Evolutionary conservation across 2,797 vertebrate species (phyloP), one percentile per base, ranked within the genome.

Genomic region (Petrocephalus sullivani): DNA sequence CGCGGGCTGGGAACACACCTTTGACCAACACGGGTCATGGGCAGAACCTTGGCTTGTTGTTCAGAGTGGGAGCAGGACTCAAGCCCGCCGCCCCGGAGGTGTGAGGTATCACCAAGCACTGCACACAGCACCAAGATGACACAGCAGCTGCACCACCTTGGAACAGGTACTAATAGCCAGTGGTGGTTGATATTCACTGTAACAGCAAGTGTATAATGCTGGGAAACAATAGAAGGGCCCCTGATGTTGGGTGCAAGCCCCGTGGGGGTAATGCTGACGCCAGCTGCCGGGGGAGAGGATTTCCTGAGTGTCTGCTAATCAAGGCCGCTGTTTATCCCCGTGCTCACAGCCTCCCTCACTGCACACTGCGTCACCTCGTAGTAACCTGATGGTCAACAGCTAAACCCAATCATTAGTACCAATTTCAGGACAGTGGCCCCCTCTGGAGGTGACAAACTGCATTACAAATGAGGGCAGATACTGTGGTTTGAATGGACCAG

Each of bases 401-500:
- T n/a, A 37, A 10, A 60, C 14, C 8, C 37, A 21, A 9, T n/a
- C 28, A 60, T 23, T 4, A 37, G 56, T 9, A 54, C 14, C n/a
- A 46, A 46, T 19, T 10, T 37, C 19, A 61, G 78, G 37, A 83
- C 12, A 14, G 8, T 58, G 41, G 37, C 87, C 8, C 87, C 87
- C 87, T 64, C 87, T 83, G 37, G 33, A 82, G 87, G 87, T 41
- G 8, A 60, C 23, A 81, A n/a, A 14, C n/a, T n/a, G 53, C 19
- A 88, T 33, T 49, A 10, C 28, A 28, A 60, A 12, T 83, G 54
- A n/a, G 21, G 67, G 51, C n/a, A 16, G 51, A 1, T 12, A 21
- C 46, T 16, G 23, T 53, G 10, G n/a, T 33, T 12, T 82, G 37
- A 1, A 21, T 14, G 5, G 19, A 82, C n/a, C 8, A 16, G 19